Evolutionary conservation across 2,888 invertebrate species (phyloP).

Genomic region (Perizoma flavofasciatum): DNA sequence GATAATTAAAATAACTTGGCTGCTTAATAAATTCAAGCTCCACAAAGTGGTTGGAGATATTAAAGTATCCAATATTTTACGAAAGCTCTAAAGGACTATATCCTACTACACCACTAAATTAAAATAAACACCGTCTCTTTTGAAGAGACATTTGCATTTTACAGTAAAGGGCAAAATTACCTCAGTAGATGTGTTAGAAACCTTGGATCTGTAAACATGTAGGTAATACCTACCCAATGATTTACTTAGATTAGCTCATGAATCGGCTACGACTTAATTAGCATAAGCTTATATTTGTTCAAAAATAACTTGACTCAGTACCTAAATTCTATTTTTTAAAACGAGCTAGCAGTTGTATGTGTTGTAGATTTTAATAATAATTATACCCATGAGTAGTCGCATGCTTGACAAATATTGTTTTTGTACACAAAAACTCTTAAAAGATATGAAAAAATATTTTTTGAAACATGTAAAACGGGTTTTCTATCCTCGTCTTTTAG

Average conservation of each 20-base stretch:
- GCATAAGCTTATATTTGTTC: constrained; percentile 29
- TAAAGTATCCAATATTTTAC: background rate
- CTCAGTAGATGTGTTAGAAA: too few relatives aligned
- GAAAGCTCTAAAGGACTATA: background rate
- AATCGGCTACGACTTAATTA: background rate
- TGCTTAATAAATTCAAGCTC: background rate
- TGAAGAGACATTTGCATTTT: too few relatives aligned
- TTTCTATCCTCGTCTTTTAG: constrained; percentile 58
- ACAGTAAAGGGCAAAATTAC: too few relatives aligned
- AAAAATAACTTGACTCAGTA: constrained; percentile 25
- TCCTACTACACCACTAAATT: too few relatives aligned
- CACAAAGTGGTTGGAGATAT: too few relatives aligned
- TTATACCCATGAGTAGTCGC: constrained; percentile 51
- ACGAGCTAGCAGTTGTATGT: constrained; percentile 77
- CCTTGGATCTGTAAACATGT: too few relatives aligned
- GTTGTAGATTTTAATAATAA: constrained; percentile 57
- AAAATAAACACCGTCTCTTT: too few relatives aligned
- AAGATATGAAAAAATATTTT: constrained; percentile 62
- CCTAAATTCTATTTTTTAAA: constrained; percentile 57
- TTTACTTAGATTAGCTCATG: background rate
- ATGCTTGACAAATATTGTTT: constrained; percentile 58
- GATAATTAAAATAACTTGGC: background rate
- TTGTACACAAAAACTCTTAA: constrained; percentile 61
- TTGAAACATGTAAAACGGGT: constrained; percentile 71
- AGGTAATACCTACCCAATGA: too few relatives aligned